Base-by-base conservation (phyloP, 2,888 invertebrate genomes). In the Busseola fusca region DNA sequence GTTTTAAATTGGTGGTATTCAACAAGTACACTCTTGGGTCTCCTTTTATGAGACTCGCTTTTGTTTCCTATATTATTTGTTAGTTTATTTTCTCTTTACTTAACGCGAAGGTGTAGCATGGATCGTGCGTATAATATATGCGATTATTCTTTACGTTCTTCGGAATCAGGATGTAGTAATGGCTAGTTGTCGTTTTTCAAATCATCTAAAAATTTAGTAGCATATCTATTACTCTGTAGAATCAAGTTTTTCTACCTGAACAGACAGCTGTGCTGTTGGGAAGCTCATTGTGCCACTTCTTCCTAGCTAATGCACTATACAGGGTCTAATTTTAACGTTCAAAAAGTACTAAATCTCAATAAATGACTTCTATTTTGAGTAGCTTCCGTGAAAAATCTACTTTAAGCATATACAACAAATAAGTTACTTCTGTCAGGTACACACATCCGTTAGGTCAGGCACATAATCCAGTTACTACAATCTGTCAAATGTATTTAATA, bases 21-120 rank as follows among this genome's bases (percentile, higher is more conserved):
- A 84, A 81, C 78, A 81, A 84, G 85, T 81, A 62, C 57, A 71
- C 59, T 78, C 65, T 73, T 74, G 75, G 60, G 52, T 18, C 58
- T 70, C 71, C 65, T 82, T 85, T 83, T 75, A 69, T 48, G 60
- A 76, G 69, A 60, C 65, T 78, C 42, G 65, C 74, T 84, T 88
- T 88, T 87, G 88, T 89, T 88, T 88, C 86, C 86, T 87, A 84
- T 78, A 81, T 74, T 71, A 78, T 78, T 76, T 87, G 76, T 85
- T 86, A 80, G 75, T 79, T 80, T 82, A 82, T 80, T 82, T 82
- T 74, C 69, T 72, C 78, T 74, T 18, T 74, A 74, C 60, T 60
- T 69, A n/a, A 7, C 48, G 34, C 56, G 78, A 67, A 80, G 57
- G 66, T 10, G 21, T 45, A 25, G 21, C 21, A 60, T 42, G 50